Base-by-base conservation (phyloP, 2,888 invertebrate species). In the Acanthococcus lagerstroemiae region DNA sequence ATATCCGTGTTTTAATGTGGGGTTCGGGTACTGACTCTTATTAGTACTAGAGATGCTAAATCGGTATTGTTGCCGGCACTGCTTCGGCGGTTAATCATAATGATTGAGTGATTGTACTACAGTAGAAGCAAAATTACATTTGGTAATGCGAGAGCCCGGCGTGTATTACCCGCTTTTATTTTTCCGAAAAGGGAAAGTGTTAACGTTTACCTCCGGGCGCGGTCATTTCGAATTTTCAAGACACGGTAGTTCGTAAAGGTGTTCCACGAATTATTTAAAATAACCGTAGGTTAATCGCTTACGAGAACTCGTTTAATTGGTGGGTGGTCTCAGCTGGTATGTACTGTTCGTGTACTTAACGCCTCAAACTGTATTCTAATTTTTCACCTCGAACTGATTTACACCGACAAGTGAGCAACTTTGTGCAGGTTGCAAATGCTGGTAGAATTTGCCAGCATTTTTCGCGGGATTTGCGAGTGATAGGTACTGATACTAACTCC, bases 11-110 rank as follows among this genome's bases (percentile, higher is more conserved):
- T 63, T 21, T 37, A 44, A 52, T 63, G 30, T 37, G 37, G 63
- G 52, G 54, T 63, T 63, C 54, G 30, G 27, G 63, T 54, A 63
- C 63, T 22, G 57, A 52, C 52, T 19, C 63, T 63, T 63, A 63
- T 63, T 63, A n/a, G n/a, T n/a, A n/a, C n/a, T n/a, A 54, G 63
- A 30, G 54, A 63, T 63, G 63, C 48, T 63, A 63, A 63, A 63
- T 54, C 52, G 37, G 63, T 54, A 63, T 44, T 54, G 63, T 52
- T 37, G 54, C 27, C 63, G 50, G 54, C 27, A 37, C 63, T 52
- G 37, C 52, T 63, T 52, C 50, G 44, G 27, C 50, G 50, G 63
- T 63, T 54, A 63, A 63, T 63, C 63, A 52, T 37, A 54, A 63
- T 63, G 63, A 63, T 63, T 63, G 63, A 63, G 37, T 54, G 52